Base-by-base conservation (phyloP, 1,140 invertebrate genomes). In the Aphelinus certus region DNA sequence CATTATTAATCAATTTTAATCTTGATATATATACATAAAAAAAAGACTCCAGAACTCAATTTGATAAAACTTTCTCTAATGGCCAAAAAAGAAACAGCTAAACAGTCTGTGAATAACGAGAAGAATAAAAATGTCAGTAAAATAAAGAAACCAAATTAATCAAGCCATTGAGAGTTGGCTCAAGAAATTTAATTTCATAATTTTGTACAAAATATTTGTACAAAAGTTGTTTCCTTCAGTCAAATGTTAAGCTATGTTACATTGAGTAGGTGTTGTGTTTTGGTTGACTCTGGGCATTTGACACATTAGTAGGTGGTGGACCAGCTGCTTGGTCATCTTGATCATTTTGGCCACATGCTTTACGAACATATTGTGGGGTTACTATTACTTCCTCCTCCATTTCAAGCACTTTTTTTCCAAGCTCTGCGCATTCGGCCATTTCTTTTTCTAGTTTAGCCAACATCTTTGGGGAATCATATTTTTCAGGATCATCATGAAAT, bases 301-400 rank as follows among this genome's bases (percentile, higher is more conserved):
- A 88, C 49, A 88, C 88, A 78, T 90, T 91, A 26, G 88, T 88
- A 68, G 87, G 87, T 64, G 89, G 88, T 60, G 84, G 83, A 43
- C 87, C 85, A 51, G 90, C 86, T 71, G 90, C 88, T 78, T 91
- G 90, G 73, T 92, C 87, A 73, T 92, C 91, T 77, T 92, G 92
- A 76, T 92, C 89, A 76, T 88, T 89, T 71, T 86, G 82, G 56
- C 91, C 90, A 78, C 89, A 90, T 53, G 91, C 89, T 88, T 95
- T 95, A 79, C 94, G 92, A 60, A 95, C 92, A 87, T 92, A 95
- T 86, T 96, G 92, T 43, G 96, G 95, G 84, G 97, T 97, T 3
- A 96, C 91, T 83, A 95, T 92, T 65, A 98, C 97, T 82, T 97
- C 96, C 85, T 97, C 94, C 87, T 98, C 96, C 96, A 98, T 97